These are phyloP conservation scores for Pyrrhosoma nymphula DNA, from an alignment of 2,888 invertebrate species.

Conservation along the genomic window DNA sequence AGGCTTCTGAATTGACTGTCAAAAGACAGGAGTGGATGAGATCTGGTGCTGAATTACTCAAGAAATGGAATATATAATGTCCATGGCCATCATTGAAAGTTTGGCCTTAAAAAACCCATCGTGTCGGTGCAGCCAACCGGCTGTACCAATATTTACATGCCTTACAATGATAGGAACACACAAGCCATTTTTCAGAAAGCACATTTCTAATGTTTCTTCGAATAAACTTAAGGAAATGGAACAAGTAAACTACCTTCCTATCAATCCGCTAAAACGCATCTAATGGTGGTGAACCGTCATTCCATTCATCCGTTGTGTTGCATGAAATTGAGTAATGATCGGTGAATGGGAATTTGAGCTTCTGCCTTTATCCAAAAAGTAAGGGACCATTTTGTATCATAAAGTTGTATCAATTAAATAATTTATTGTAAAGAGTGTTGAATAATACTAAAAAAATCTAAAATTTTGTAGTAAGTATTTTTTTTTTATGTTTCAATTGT, in stretches of 20 bases:
- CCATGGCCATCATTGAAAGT: background rate
- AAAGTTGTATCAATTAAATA: background rate
- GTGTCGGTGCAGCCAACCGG: background rate
- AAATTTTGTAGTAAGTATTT: background rate
- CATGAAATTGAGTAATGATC: background rate
- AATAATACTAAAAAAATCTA: background rate
- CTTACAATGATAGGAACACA: background rate
- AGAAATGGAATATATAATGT: slow-evolving; percentile 62
- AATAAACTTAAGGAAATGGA: no score
- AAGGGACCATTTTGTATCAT: background rate
- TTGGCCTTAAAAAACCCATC: background rate
- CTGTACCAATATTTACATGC: background rate
- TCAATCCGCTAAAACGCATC: background rate
- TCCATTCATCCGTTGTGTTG: background rate
- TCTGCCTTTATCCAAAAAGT: background rate
- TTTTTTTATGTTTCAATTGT: background rate
- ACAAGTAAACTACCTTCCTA: background rate
- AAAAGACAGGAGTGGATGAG: slow-evolving; percentile 74
- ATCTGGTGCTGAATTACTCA: slow-evolving; percentile 32
- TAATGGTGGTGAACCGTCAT: background rate
- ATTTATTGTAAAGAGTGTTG: slow-evolving; percentile 46
- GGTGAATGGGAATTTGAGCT: background rate
- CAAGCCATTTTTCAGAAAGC: background rate
- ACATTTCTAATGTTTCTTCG: background rate
- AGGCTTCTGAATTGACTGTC: slow-evolving; percentile 76